Conservation (phyloP, 1,140 invertebrate genomes). For the Ylistrum balloti region DNA sequence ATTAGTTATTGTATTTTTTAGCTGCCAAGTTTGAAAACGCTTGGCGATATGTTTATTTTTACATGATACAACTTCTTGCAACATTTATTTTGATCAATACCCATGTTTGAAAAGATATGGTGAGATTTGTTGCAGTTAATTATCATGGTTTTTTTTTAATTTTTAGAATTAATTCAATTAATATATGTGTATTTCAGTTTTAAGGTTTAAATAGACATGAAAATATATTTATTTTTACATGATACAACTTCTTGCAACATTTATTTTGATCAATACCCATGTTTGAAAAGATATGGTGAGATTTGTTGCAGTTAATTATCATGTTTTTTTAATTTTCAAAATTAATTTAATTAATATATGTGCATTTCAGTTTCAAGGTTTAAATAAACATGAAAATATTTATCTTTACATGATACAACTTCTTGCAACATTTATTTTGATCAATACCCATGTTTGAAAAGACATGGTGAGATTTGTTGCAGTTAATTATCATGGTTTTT, state of each 20-base stretch:
- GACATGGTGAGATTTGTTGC: background rate
- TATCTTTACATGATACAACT: background rate
- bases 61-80: background rate
- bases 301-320: background rate
- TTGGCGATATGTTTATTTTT: no score
- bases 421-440: no score
- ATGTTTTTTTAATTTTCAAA: no score
- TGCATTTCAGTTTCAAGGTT: no score
- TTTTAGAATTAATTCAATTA: background rate
- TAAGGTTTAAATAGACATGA: background rate
- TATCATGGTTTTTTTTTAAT: no score
- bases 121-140: background rate
- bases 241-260: background rate
- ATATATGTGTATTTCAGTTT: background rate
- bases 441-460: no score
- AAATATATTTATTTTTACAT: no score
- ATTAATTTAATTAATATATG: no score
- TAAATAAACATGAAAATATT: no score
- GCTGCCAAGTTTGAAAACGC: background rate
- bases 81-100: background rate
- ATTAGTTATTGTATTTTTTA: background rate
- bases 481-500: background rate
- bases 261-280: no score
- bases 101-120: constrained; percentile 38
- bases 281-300: background rate